Evolutionary conservation across 2,888 invertebrate genomes (phyloP), one percentile per base, ranked within the genome.

Genomic region (Eupithecia pulchellata): DNA sequence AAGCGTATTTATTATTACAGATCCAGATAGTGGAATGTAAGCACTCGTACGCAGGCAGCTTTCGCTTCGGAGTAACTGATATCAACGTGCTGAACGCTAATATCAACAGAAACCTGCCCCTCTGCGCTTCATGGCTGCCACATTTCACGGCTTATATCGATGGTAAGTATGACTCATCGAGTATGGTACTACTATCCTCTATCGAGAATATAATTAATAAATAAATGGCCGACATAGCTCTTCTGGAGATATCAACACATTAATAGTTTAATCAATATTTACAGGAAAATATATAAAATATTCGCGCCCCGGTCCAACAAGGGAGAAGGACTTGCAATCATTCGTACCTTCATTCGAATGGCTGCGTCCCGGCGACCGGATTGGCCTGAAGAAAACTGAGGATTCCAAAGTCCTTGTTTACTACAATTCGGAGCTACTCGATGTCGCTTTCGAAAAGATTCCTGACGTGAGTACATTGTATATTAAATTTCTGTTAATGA

Each of bases 381-480:
- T 97, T 39, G 97, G 97, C 0, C 88, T 98, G 29, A 96, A 97
- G 84, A 95, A 96, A 77, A 96, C 96, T 0, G 93, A 95, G 30
- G 97, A 97, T 75, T 95, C 96, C 11, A 95, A 95, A 27, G 93
- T 98, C 8, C 96, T 96, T 74, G 95, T 98, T 77, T 96, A 96
- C 79, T 95, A 98, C 69, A 98, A 98, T 88, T 97, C 97, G 0
- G 97, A 98, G 87, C 96, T 97, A 78, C 95, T 97, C 82, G 97
- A 97, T 42, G 94, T 96, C 9, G 96, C 96, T 39, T 97, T 97
- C 69, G 95, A 96, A 71, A 96, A 97, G 83, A 95, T 98, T 72
- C 97, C 98, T 3, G 97, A 97, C 92, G 97, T 97, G 87, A 91
- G 92, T 89, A 17, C 1, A 55, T 11, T n/a, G n/a, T n/a, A n/a